Conservation (phyloP, 2,888 invertebrate genomes). For the Glomeris marginata region DNA sequence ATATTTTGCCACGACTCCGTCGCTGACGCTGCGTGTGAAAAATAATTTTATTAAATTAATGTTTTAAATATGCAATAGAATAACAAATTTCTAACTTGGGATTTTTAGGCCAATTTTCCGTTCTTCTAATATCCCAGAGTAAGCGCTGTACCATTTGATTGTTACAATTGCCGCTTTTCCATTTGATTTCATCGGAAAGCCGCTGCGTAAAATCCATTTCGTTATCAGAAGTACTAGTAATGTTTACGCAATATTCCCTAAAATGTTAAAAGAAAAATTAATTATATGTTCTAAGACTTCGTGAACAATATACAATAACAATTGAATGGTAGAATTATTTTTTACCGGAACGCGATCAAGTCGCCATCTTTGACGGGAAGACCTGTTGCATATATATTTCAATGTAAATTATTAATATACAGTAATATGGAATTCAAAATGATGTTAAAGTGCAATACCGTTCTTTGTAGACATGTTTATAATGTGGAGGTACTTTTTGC, state of each 20-base stretch:
- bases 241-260: constrained; percentile 16
- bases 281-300: too few species aligned
- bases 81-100: constrained; percentile 15
- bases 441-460: too few species aligned
- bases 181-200: constrained; percentile 8
- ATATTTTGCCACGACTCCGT: constrained; percentile 23
- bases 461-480: too few species aligned
- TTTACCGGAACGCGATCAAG: too few species aligned
- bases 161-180: constrained; percentile 18
- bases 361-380: too few species aligned
- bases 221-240: constrained; percentile 9
- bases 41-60: not conserved
- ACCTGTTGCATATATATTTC: too few species aligned
- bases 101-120: constrained; percentile 16
- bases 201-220: constrained; percentile 12
- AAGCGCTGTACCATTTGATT: constrained; percentile 22
- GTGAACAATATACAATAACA: too few species aligned
- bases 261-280: not conserved
- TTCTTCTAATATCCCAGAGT: constrained; percentile 24
- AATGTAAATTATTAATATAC: too few species aligned
- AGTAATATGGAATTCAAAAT: too few species aligned
- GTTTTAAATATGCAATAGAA: not conserved
- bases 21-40: constrained; percentile 2
- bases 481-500: too few species aligned
- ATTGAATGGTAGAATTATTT: too few species aligned